Evolutionary conservation across 2,888 invertebrate genomes (phyloP).

Genomic region (Siphlonurus alternatus): DNA sequence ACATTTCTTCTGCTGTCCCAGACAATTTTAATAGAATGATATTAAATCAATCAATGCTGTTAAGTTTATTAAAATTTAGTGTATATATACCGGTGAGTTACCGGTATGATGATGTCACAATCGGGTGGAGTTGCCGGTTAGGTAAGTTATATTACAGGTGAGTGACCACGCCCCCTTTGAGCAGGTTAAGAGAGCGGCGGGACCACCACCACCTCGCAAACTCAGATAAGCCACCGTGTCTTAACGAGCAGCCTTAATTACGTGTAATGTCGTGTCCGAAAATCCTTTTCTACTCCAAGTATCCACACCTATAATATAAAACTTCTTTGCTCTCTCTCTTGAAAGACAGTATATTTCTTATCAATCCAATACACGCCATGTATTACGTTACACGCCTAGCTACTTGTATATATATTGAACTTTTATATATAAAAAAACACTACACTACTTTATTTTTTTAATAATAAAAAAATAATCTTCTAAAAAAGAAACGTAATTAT

Average conservation of each 20-base stretch:
- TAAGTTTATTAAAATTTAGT: too few relatives aligned
- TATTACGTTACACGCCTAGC: background rate
- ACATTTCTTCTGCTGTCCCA: too few relatives aligned
- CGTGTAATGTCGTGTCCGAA: background rate
- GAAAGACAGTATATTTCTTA: background rate
- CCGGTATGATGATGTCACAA: background rate
- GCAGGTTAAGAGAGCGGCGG: background rate
- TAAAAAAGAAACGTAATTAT: too few relatives aligned
- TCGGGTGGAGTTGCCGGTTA: too few relatives aligned
- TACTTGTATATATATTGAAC: background rate
- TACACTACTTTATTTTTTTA: too few relatives aligned
- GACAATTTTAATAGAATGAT: too few relatives aligned
- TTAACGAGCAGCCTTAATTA: background rate
- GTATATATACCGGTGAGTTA: too few relatives aligned
- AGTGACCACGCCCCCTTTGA: too few relatives aligned
- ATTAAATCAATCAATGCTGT: too few relatives aligned
- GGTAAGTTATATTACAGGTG: too few relatives aligned
- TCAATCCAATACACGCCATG: background rate
- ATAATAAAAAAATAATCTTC: too few relatives aligned
- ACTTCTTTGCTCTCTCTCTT: background rate
- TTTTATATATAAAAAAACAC: too few relatives aligned
- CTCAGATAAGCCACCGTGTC: background rate
- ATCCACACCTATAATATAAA: background rate
- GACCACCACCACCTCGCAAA: background rate
- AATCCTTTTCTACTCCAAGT: background rate